Conservation (phyloP, 2,797 vertebrate species). For the Sarcoramphus papa region DNA sequence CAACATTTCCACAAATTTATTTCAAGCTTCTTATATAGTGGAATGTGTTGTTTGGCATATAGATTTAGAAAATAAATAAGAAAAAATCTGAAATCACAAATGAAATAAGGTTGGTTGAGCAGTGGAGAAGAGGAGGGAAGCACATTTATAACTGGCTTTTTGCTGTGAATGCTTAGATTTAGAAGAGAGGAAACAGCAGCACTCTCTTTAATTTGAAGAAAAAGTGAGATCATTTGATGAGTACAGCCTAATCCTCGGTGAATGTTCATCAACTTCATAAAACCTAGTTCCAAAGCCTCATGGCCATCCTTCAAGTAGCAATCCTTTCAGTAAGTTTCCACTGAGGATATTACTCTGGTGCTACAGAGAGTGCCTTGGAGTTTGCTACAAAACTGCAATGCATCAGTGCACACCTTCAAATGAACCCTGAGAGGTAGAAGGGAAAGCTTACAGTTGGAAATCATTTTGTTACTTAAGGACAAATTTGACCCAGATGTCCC, state of each 20-base stretch:
- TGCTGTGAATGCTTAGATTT: not conserved
- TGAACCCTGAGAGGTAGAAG: not conserved
- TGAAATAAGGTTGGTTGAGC: not conserved
- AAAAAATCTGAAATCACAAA: not conserved
- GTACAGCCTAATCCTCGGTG: not conserved
- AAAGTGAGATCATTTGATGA: not conserved
- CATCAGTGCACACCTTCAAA: slow-evolving; percentile 30
- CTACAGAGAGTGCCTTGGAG: not conserved
- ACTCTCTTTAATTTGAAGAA: slow-evolving; percentile 6
- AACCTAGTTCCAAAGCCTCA: not conserved
- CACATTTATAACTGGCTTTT: not conserved
- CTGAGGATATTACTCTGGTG: slow-evolving; percentile 17
- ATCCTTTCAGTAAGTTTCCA: slow-evolving; percentile 28
- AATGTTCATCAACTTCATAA: slow-evolving; percentile 36
- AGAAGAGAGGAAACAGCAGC: not conserved
- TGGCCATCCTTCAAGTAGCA: not conserved
- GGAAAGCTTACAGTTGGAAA: not conserved
- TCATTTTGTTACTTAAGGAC: not conserved
- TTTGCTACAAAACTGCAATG: slow-evolving; percentile 26
- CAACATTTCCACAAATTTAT: not conserved
- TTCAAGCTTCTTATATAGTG: not conserved
- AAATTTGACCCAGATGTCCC: not conserved
- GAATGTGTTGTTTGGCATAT: not conserved
- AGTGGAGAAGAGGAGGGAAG: not conserved
- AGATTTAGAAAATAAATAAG: not conserved